Evolutionary conservation across 2,797 vertebrate genomes (phyloP).

Genomic region (Rhyacichthys aspro): DNA sequence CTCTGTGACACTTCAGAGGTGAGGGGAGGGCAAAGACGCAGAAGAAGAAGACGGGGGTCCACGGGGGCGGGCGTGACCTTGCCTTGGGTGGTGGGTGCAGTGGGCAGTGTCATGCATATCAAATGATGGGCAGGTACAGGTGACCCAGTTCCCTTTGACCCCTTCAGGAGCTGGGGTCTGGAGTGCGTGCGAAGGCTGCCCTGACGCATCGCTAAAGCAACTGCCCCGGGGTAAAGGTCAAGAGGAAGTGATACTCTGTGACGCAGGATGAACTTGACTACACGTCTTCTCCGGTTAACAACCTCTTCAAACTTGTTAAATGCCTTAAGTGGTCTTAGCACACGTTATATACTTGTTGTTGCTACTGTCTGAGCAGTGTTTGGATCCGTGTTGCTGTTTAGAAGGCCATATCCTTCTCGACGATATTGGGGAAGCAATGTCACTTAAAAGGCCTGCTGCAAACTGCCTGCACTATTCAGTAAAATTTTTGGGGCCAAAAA

Average conservation of each 20-base stretch:
- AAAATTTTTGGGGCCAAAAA: too few relatives aligned
- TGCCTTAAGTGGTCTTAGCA: constrained; percentile 3
- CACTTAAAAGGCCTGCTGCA: not conserved
- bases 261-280: constrained; percentile 19
- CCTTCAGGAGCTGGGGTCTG: constrained; percentile 12
- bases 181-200: constrained; percentile 32
- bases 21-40: constrained; percentile 53
- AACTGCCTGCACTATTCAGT: too few relatives aligned
- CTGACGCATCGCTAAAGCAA: constrained; percentile 6
- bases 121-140: constrained; percentile 52
- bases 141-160: constrained; percentile 69
- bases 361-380: not conserved
- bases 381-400: not conserved
- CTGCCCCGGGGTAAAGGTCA: constrained; percentile 36
- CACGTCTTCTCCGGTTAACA: not conserved
- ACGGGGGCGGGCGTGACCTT: constrained; percentile 48
- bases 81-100: constrained; percentile 40
- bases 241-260: constrained; percentile 30
- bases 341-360: not conserved
- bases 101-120: constrained; percentile 37
- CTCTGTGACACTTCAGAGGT: constrained; percentile 75
- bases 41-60: constrained; percentile 18
- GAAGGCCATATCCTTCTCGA: not conserved
- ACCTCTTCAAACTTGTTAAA: not conserved
- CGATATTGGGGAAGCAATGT: not conserved